phyloP scores from a whole-genome alignment of 2,797 vertebrate genomes.

The Manis pentadactyla region DNA sequence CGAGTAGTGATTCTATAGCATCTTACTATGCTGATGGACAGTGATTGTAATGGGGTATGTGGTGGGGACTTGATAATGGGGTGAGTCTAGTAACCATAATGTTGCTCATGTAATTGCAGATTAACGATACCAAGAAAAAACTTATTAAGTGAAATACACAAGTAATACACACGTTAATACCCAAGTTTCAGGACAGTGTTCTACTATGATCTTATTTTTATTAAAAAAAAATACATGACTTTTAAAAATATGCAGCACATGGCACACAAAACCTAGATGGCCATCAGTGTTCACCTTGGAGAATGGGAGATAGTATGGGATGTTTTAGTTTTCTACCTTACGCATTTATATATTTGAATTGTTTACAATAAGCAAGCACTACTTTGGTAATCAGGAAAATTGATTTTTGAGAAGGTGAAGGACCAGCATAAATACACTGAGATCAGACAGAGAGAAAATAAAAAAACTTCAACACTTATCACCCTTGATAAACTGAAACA shows the following conservation, averaged over 20 bases:
- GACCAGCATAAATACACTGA: neutral
- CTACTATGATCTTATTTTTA: too few relatives aligned
- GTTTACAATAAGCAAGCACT: neutral
- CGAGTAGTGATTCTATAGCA: too few relatives aligned
- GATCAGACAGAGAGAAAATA: constrained; percentile 36
- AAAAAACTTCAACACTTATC: neutral
- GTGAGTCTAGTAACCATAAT: too few relatives aligned
- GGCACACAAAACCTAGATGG: neutral
- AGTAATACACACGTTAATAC: too few relatives aligned
- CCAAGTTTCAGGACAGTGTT: too few relatives aligned
- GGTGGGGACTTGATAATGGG: too few relatives aligned
- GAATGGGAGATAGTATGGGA: neutral
- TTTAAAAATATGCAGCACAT: neutral
- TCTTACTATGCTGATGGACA: too few relatives aligned
- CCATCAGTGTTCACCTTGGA: neutral
- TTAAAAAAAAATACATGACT: neutral
- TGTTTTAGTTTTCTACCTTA: constrained; percentile 5
- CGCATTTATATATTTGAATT: constrained; percentile 14
- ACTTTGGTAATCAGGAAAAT: constrained; percentile 21
- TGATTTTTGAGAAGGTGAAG: constrained; percentile 27
- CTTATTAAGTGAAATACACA: too few relatives aligned
- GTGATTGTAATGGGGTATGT: too few relatives aligned
- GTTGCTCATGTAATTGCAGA: too few relatives aligned
- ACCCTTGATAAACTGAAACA: constrained; percentile 62
- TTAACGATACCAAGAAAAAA: too few relatives aligned